Base-by-base conservation (phyloP, 1,140 invertebrate species). In the Drosophila fuyamai region DNA sequence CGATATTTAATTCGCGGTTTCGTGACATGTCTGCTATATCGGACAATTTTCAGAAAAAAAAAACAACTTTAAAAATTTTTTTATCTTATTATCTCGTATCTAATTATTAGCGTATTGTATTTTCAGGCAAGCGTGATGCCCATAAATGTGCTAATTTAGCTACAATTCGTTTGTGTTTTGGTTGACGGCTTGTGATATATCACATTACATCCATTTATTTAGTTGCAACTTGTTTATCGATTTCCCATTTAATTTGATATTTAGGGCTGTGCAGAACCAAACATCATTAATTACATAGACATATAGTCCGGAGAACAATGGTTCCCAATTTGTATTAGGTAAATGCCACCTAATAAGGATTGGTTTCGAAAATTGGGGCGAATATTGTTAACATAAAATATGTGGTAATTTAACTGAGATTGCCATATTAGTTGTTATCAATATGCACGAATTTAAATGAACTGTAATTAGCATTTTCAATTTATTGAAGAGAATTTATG, bases 161-260 rank as follows among this genome's bases (percentile, higher is more conserved):
- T 13, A 36, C 12, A 36, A 29, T 68, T 38, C 13, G 7, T 14
- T 53, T 54, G 14, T 41, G 12, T 66, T 57, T 62, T 74, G 36
- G 40, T 50, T 53, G 32, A 8, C 27, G 36, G 18, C 41, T 43
- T 2, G 9, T 32, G 38, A 62, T 50, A 75, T 63, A 74, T 67
- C 53, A 38, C 51, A 54, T 68, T 61, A 58, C 73, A 55, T 35
- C 35, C 36, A 43, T 32, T 60, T 59, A 48, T 66, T 79, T 46
- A 18, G 44, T 43, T 58, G 27, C 14, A n/a, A 23, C 57, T 51
- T 6, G 59, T 48, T 65, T 60, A 76, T 72, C 62, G 60, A 76
- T 88, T 86, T 73, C 65, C 36, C 47, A 83, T 66, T 68, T 83
- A 83, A 88, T 88, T 83, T 66, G 59, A 88, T 79, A 58, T 55